Conservation (phyloP, 2,113 vertebrate species). For the Dipodomys stephensi region DNA sequence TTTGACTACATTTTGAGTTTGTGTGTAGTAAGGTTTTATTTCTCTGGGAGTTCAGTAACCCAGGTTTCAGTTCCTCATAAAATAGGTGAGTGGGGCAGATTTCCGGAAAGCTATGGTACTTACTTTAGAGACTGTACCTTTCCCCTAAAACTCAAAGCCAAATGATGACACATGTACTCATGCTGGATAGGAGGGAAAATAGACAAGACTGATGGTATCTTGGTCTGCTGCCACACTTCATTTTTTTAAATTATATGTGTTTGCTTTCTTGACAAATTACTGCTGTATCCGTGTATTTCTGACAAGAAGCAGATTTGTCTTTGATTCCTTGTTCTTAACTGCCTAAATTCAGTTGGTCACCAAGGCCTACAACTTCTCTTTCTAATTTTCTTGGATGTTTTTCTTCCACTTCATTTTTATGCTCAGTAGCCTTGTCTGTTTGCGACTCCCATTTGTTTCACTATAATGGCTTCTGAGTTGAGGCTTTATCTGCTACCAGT, state of each 20-base stretch:
- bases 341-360: background rate
- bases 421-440: background rate
- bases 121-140: conserved; percentile 40
- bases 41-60: conserved; percentile 53
- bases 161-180: background rate
- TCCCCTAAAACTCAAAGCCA: background rate
- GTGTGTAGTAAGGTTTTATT: conserved; percentile 51
- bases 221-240: background rate
- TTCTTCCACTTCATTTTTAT: conserved; percentile 34
- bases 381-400: background rate
- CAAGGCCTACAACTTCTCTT: background rate
- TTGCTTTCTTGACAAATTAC: conserved; percentile 6
- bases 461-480: background rate
- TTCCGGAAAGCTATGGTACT: conserved; percentile 40
- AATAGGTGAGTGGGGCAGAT: conserved; percentile 61
- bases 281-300: background rate
- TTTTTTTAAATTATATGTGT: background rate
- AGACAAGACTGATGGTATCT: background rate
- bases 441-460: background rate
- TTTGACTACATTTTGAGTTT: conserved; percentile 42
- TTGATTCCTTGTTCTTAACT: background rate
- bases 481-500: background rate
- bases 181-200: background rate
- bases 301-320: background rate
- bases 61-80: conserved; percentile 72